These are phyloP conservation scores for Hippoglossus hippoglossus DNA, from an alignment of 2,797 vertebrate species.

Conservation along the genomic window DNA sequence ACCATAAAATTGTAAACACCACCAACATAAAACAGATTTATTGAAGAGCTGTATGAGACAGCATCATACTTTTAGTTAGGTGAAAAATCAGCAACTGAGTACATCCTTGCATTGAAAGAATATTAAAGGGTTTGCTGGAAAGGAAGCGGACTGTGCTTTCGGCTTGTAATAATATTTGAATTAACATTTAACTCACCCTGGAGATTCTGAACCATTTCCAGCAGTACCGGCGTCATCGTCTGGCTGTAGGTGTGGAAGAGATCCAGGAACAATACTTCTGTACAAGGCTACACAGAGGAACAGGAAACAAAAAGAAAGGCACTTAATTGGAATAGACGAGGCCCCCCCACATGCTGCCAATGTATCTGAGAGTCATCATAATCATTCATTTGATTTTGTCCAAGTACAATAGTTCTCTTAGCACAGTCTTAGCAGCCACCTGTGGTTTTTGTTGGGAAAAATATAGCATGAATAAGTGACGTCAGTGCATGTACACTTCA, in stretches of 20 bases:
- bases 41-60: slow-evolving; percentile 1
- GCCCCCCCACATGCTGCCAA: neutral
- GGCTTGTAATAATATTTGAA: slow-evolving; percentile 1
- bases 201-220: slow-evolving; percentile 95
- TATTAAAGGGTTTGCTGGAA: neutral
- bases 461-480: slow-evolving; percentile 5
- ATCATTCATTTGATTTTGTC: slow-evolving; percentile 2
- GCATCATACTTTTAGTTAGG: neutral
- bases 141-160: neutral
- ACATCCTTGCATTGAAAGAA: neutral
- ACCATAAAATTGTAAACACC: neutral
- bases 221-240: slow-evolving; percentile 92
- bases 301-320: slow-evolving; percentile 6
- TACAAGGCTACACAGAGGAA: slow-evolving; percentile 88
- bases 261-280: slow-evolving; percentile 97
- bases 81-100: neutral
- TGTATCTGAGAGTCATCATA: neutral
- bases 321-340: slow-evolving; percentile 8
- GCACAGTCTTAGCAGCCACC: neutral
- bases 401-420: neutral
- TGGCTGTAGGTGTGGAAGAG: slow-evolving; percentile 98
- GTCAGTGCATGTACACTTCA: neutral
- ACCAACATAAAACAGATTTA: neutral
- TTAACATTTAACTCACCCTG: slow-evolving; percentile 84
- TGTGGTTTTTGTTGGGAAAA: slow-evolving; percentile 9